Base-by-base conservation (phyloP, 1,140 invertebrate species). In the Leucophenga varia region DNA sequence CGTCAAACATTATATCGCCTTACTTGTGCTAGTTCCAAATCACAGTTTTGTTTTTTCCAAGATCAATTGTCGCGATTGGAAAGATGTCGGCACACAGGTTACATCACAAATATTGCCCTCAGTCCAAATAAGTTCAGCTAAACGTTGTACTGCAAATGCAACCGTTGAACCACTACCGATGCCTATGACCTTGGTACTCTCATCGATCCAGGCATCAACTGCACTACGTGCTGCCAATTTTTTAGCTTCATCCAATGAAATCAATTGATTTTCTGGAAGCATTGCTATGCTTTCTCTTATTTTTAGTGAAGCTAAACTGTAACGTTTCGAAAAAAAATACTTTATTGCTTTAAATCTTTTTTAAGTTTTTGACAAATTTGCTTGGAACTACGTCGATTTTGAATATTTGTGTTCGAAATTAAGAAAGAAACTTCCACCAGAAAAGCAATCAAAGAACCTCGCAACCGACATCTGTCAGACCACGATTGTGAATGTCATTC, bases 81-180 rank as follows among this genome's bases (percentile, higher is more conserved):
- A 93, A 40, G 50, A 52, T 10, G 93, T 95, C 45, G 94, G 93
- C 50, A 96, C 81, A 76, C 92, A 96, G 35, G 84, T 77, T 10
- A 96, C 72, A 42, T 86, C 84, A 31, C 94, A 77, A 41, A 25
- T 5, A 34, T 94, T 77, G 39, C 85, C 83, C 75, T 94, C 88
- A 21, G 80, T 67, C 63, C 84, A 79, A 0, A 91, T 85, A 55
- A 84, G 80, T 76, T 94, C 82, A 40, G 86, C 90, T 53, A 97
- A 77, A 68, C 88, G 81, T 60, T 93, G 81, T 18, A 95, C 88
- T 18, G 90, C 91, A 77, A 89, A 94, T 18, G 94, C 85, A 31
- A 95, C 86, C 8, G 93, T 96, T 8, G 91, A 93, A 7, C 93
- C 93, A 78, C 91, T 95, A 22, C 93, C 93, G 51, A 97, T 88